Base-by-base conservation (phyloP, 2,888 invertebrate genomes). In the Sarcophaga variegata region DNA sequence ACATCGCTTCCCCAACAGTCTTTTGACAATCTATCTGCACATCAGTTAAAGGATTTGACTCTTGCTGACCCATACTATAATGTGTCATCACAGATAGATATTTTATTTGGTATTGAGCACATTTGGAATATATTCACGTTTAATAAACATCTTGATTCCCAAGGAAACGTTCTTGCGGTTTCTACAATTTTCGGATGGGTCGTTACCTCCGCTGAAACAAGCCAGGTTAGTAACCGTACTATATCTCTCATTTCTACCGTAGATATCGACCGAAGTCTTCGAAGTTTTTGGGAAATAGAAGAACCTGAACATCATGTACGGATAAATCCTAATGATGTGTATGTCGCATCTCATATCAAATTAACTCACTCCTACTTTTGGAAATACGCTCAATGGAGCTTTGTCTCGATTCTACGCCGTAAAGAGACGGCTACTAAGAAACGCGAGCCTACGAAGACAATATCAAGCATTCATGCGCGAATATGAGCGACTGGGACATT, bases 101-200 rank as follows among this genome's bases (percentile, higher is more conserved):
- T 77, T 37, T 45, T 80, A 20, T 64, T 82, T n/a, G 77, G 82
- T 10, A 47, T 62, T 4, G 37, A 37, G 2, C 6, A 37, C 6
- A 37, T 37, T 37, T 37, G 37, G 37, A 37, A 37, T 6, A 37
- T 76, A 62, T 71, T 79, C 2, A 84, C 59, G 45, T 84, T 37
- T 8, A 27, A 69, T 22, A 62, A 25, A 10, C 75, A 25, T 2
- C 62, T 69, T 14, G 66, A 76, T 47, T 6, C 59, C 2, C 10
- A 64, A 8, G 81, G 74, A 37, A 85, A 85, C 22, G 25, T 47
- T 8, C 4, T 85, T 60, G 74, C 83, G 10, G 27, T 78, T 8
- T 83, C 85, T 14, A 71, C 72, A 20, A 81, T 81, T 59, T 81
- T 81, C 37, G 81, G 77, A 47, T 85, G 81, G 85, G 69, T 81